phyloP scores from a whole-genome alignment of 2,797 vertebrate species.

The Limosa lapponica region DNA sequence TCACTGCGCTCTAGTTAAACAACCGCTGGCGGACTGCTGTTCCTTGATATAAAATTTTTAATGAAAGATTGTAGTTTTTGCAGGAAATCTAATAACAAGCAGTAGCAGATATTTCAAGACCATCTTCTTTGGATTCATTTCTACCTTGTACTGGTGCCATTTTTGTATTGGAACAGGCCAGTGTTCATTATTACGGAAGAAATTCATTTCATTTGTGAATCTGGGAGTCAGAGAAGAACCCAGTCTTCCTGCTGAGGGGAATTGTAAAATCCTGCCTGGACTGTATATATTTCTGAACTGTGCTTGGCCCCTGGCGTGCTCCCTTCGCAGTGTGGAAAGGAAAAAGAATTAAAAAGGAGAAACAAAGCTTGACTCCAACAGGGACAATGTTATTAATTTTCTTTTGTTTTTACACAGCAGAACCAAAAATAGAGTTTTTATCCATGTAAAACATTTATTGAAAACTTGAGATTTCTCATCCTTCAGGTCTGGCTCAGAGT shows the following conservation, averaged over 20 bases:
- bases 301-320: not conserved
- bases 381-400: not conserved
- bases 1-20: not conserved
- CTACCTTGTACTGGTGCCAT: slow-evolving; percentile 7
- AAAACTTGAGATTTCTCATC: not conserved
- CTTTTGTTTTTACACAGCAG: slow-evolving; percentile 15
- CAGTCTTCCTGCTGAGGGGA: not conserved
- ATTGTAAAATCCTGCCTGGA: not conserved
- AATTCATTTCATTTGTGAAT: slow-evolving; percentile 3
- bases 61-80: not conserved
- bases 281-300: not conserved
- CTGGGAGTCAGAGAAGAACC: not conserved
- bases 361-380: not conserved
- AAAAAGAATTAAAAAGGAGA: slow-evolving; percentile 17
- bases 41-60: not conserved
- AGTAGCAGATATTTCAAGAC: slow-evolving; percentile 40
- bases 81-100: slow-evolving; percentile 17
- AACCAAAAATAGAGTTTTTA: slow-evolving; percentile 9
- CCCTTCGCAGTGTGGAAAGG: not conserved
- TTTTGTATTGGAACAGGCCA: not conserved
- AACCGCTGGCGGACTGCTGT: not conserved
- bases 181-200: not conserved
- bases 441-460: slow-evolving; percentile 22
- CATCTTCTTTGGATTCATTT: slow-evolving; percentile 20
- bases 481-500: not conserved